These are phyloP conservation scores for Apolygus lucorum DNA, from an alignment of 1,140 invertebrate species.

Conservation along the genomic window DNA sequence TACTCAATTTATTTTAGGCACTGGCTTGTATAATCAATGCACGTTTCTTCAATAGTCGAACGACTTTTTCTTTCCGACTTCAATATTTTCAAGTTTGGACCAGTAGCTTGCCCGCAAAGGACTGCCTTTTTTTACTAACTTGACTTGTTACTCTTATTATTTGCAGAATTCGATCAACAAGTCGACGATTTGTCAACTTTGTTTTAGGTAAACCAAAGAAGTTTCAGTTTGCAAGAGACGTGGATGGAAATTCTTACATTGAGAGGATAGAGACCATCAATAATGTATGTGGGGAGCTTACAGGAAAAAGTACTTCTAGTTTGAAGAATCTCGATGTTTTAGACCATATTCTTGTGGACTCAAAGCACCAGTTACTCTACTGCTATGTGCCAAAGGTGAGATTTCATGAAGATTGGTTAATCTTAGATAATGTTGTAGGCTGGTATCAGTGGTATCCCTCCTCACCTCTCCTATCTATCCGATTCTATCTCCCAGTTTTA, in stretches of 20 bases:
- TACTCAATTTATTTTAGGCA: no score
- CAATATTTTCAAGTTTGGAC: no score
- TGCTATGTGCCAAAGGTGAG: slow-evolving; percentile 88
- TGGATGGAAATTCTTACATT: slow-evolving; percentile 25
- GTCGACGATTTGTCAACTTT: neutral
- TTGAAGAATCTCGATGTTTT: slow-evolving; percentile 37
- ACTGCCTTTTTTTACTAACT: neutral
- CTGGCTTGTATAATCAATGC: no score
- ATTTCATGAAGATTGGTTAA: neutral
- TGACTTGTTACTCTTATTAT: neutral
- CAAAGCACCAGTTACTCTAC: slow-evolving; percentile 71
- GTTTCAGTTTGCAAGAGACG: neutral
- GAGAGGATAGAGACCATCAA: slow-evolving; percentile 33
- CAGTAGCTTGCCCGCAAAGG: no score
- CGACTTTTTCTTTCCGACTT: no score
- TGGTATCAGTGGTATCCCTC: neutral
- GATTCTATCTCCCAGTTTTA: neutral
- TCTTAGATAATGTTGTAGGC: neutral
- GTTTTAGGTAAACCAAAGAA: neutral
- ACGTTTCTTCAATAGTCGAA: no score
- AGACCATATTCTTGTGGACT: slow-evolving; percentile 70
- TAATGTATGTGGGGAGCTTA: slow-evolving; percentile 30
- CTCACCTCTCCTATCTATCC: neutral
- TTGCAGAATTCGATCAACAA: neutral
- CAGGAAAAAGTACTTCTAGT: slow-evolving; percentile 18